Evolutionary conservation across 1,140 invertebrate species (phyloP), one percentile per base, ranked within the genome.

Genomic region (Pogonus chalceus): DNA sequence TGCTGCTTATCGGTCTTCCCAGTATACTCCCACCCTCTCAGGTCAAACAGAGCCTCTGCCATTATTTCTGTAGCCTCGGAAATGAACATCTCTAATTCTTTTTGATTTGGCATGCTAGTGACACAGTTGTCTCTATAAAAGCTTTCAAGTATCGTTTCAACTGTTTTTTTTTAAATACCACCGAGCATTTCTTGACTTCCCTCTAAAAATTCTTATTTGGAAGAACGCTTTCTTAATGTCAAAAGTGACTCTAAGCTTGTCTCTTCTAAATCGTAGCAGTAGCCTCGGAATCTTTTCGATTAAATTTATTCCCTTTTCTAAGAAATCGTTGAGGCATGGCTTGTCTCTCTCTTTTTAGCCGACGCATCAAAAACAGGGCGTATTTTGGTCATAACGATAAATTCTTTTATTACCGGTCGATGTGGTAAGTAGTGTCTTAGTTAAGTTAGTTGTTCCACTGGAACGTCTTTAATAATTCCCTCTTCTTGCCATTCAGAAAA

Each of bases 201-300:
- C n/a, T n/a, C n/a, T n/a, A n/a, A n/a, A 31, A 31, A 7, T 31
- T 46, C 43, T 46, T 46, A 74, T 67, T 52, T 68, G 64, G 9
- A 69, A 54, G 60, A 75, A 74, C 0, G 66, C 71, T 31, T 67
- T 69, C 23, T 59, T 53, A 4, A 74, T 72, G 48, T 73, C 71
- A 0, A 66, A 58, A 1, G 62, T 62, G 0, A 71, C 58, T 24
- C 60, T 69, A 51, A 63, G 59, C 23, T 52, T 58, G 22, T 60
- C 58, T 51, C n/a, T 57, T 51, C 71, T 54, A 56, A 75, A 73
- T 4, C 59, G 49, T n/a, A 65, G 20, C 23, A 72, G 24, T 37
- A 74, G 52, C 1, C 57, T 26, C 7, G 67, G 63, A 9, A 73
- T 67, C 0, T 60, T 20, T 52, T 72, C 67, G 4, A 72, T 58